Percentiles rank a stretch among this genome's conserved stretches.
Evolutionary conservation across 23 tunicate species (phyloP).

Genomic region (Aplidium turbinatum): DNA sequence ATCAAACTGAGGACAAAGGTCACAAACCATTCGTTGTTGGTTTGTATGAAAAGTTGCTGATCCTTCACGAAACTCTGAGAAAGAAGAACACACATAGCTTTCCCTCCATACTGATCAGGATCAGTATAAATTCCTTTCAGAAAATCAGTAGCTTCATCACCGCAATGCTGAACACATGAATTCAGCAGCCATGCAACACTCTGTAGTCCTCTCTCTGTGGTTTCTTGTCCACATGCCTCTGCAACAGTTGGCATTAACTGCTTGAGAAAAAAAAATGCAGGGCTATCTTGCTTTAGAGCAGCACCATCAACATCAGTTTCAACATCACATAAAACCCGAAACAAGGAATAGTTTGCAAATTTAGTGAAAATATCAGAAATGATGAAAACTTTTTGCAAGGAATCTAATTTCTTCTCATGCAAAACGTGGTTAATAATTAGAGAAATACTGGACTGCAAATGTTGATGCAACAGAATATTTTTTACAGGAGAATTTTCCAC

Average conservation of each 20-base stretch:
- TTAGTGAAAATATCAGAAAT: too few species aligned
- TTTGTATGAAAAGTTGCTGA: neutral
- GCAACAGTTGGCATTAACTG: neutral
- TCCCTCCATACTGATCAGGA: neutral
- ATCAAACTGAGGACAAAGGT: neutral
- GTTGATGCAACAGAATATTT: too few species aligned
- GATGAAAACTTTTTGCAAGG: too few species aligned
- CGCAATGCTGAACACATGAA: neutral
- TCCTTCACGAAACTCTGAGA: neutral
- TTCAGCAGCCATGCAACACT: conserved; percentile 7
- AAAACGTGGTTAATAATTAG: too few species aligned
- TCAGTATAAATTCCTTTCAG: neutral
- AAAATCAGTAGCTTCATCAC: neutral
- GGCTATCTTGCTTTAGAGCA: neutral
- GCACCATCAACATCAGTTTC: neutral
- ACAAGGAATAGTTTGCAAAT: too few species aligned
- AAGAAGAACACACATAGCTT: neutral
- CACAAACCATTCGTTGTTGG: conserved; percentile 4
- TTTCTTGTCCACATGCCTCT: neutral
- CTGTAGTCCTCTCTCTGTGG: neutral
- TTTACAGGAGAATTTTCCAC: too few species aligned
- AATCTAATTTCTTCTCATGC: too few species aligned
- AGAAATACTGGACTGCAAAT: too few species aligned
- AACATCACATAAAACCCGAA: neutral
- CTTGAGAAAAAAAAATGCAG: conserved; percentile 9